These are phyloP conservation scores for Agonopterix subpropinquella DNA, from an alignment of 2,888 invertebrate genomes.

Conservation along the genomic window DNA sequence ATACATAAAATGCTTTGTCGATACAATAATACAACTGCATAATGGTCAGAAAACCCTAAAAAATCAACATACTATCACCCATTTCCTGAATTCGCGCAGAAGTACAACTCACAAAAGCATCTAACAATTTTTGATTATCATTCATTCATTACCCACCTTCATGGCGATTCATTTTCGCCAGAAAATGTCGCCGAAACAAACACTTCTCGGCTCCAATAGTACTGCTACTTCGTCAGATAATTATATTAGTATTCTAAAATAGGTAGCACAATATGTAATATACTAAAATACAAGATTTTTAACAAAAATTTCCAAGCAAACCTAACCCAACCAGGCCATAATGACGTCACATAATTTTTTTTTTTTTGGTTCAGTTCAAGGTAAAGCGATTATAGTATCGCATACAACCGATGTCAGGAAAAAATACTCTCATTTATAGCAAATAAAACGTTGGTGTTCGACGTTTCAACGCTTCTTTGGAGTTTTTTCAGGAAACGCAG, in stretches of 20 bases:
- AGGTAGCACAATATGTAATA: constrained; percentile 76
- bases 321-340: constrained; percentile 84
- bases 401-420: too few relatives aligned
- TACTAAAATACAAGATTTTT: constrained; percentile 78
- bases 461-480: too few relatives aligned
- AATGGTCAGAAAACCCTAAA: neutral
- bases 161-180: constrained; percentile 92
- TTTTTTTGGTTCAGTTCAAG: too few relatives aligned
- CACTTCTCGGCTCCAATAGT: constrained; percentile 67
- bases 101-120: constrained; percentile 69
- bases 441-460: too few relatives aligned
- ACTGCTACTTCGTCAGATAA: constrained; percentile 67
- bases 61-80: neutral
- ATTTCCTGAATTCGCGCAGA: constrained; percentile 33
- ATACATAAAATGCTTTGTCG: constrained; percentile 5
- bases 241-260: constrained; percentile 72
- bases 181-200: constrained; percentile 61
- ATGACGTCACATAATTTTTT: constrained; percentile 77
- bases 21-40: neutral
- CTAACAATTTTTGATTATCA: constrained; percentile 75
- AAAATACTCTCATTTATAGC: too few relatives aligned
- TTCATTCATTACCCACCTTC: constrained; percentile 83
- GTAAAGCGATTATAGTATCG: too few relatives aligned
- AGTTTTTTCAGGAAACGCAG: too few relatives aligned
- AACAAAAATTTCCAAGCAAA: constrained; percentile 81